Percentiles rank a stretch among this genome's conserved stretches.
phyloP scores from a whole-genome alignment of 2,113 vertebrate species.

The Aleadryas rufinucha region DNA sequence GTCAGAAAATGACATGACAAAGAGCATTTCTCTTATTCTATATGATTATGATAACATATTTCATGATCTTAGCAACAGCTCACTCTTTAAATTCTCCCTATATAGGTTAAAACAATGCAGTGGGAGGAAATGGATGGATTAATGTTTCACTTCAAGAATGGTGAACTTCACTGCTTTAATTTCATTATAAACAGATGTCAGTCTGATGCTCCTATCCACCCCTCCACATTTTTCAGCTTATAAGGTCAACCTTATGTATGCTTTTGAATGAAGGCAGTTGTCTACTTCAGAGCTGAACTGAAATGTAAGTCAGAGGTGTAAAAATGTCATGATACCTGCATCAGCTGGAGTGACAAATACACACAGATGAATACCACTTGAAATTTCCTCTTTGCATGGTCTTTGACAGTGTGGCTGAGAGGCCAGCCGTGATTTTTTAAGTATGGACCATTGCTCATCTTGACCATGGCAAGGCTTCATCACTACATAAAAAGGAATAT shows the following conservation, averaged over 20 bases:
- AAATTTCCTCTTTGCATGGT: neutral
- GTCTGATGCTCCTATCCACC: neutral
- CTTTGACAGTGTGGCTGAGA: neutral
- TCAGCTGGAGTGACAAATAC: neutral
- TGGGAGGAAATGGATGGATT: neutral
- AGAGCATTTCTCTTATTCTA: neutral
- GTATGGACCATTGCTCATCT: neutral
- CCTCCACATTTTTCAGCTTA: neutral
- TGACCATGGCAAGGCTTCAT: neutral
- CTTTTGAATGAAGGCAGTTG: neutral
- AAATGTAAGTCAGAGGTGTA: neutral
- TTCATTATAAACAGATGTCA: neutral
- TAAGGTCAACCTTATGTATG: neutral
- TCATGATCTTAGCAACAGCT: neutral
- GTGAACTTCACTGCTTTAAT: neutral
- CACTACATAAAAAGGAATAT: neutral
- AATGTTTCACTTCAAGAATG: neutral
- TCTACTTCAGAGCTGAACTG: neutral
- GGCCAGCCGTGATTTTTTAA: neutral
- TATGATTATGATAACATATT: neutral
- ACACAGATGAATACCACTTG: neutral
- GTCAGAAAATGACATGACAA: neutral
- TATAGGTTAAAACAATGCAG: neutral
- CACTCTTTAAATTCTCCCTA: neutral
- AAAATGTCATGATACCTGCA: neutral